Conservation (phyloP, 64 coral and sea anemone genomes). For the Stichodactyla mertensii region DNA sequence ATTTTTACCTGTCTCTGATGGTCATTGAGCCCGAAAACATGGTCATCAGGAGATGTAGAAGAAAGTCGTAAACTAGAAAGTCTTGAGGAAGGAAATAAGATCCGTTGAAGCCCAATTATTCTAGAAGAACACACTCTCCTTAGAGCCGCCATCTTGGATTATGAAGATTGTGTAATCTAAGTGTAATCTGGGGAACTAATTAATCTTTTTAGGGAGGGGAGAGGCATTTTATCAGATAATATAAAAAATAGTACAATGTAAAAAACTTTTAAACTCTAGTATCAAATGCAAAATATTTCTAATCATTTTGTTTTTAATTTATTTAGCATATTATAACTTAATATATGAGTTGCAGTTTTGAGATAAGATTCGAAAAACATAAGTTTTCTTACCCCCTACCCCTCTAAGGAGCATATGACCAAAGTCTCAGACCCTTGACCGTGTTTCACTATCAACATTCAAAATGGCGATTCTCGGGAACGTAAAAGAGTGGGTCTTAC, state of each 20-base stretch:
- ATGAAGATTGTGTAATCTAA: neutral
- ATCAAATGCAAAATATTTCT: neutral
- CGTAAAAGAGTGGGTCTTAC: conserved; percentile 66
- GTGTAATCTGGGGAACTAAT: neutral
- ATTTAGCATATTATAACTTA: neutral
- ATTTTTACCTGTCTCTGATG: conserved; percentile 67
- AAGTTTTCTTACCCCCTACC: neutral
- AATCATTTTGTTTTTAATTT: neutral
- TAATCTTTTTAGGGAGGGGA: neutral
- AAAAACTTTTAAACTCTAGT: neutral
- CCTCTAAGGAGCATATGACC: neutral
- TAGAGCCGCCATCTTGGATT: conserved; percentile 43
- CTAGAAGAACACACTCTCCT: conserved; percentile 6
- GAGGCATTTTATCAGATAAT: neutral
- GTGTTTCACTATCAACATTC: neutral
- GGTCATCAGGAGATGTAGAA: conserved; percentile 51
- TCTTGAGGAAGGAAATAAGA: conserved; percentile 27
- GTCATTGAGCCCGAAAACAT: conserved; percentile 59
- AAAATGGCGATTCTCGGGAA: conserved; percentile 65
- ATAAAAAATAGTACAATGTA: neutral
- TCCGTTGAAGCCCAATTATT: conserved; percentile 31
- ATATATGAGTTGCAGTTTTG: too few relatives aligned
- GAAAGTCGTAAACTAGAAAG: conserved; percentile 22
- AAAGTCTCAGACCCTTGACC: neutral
- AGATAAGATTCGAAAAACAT: neutral